Evolutionary conservation across 2,888 invertebrate species (phyloP).

Genomic region (Polydrusus pterygomalis): DNA sequence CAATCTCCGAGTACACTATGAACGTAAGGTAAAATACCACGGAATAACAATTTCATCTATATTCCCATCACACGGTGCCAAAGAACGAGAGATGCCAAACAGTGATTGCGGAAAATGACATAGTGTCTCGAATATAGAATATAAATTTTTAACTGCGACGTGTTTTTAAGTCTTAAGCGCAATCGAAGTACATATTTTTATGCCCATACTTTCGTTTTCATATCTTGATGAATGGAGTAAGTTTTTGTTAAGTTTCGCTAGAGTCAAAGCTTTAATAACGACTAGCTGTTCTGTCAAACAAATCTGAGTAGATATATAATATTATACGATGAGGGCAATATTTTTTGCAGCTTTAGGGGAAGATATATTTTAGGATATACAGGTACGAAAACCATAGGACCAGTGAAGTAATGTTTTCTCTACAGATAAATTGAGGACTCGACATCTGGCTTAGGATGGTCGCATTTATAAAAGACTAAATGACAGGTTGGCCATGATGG

Average conservation of each 20-base stretch:
- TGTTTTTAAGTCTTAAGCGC: constrained; percentile 35
- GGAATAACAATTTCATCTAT: constrained; percentile 9
- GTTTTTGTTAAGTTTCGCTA: constrained; percentile 17
- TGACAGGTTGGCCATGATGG: no score
- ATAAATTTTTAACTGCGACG: constrained; percentile 38
- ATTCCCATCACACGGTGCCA: constrained; percentile 26
- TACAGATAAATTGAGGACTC: no score
- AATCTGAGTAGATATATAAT: no score
- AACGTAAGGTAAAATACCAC: neutral
- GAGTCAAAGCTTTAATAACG: neutral
- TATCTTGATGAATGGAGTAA: constrained; percentile 31
- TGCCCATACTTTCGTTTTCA: constrained; percentile 2
- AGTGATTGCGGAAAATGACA: constrained; percentile 39
- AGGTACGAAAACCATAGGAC: no score
- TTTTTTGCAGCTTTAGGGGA: no score
- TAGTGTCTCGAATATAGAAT: constrained; percentile 39
- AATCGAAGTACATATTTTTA: constrained; percentile 22
- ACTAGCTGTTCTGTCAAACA: no score
- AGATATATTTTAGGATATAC: no score
- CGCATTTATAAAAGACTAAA: no score
- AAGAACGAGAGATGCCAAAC: constrained; percentile 33
- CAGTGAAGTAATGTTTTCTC: no score
- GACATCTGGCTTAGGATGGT: no score
- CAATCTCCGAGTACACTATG: neutral
- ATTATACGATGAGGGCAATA: no score